Base-by-base conservation (phyloP, 2,113 vertebrate species). In the Malurus alboscapulatus region DNA sequence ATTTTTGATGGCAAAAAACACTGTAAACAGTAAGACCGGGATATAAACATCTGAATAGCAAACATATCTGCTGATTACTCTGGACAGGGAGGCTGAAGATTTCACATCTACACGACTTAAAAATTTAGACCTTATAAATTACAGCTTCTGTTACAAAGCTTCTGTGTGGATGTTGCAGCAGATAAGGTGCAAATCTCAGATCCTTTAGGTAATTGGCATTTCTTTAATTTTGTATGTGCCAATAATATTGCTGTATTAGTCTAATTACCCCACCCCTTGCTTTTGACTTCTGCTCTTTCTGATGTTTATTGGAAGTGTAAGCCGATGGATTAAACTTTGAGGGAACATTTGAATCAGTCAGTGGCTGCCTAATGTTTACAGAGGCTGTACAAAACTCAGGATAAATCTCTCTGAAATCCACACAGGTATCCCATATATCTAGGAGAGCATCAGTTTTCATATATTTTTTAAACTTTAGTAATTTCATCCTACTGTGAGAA, bases 401-500 rank as follows among this genome's bases (percentile, higher is more conserved):
- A 3, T 47, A 12, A 13, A 20, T 51, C 10, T 42, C 27, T 26
- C 36, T 34, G 45, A 36, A 38, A 34, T 5, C 74, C n/a, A 34
- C 19, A 45, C 4, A 30, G 20, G 16, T 44, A 38, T 22, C 5
- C 17, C 8, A 5, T 26, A 10, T 1, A 0, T 68, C 14, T n/a
- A 17, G 27, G 40, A 58, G 10, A 29, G n/a, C 17, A 11, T 1
- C 15, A 30, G 3, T 47, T 30, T 10, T 27, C 69, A 9, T 3
- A 3, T 3, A 40, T 6, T 50, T 32, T 47, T 77, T 65, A 66
- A 50, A 51, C 17, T 73, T 68, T 2, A 29, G 5, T 38, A 1
- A 14, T 51, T 84, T 73, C 6, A 29, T 68, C n/a, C 4, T 44
- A 17, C 30, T 36, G 24, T 12, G 14, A 47, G 27, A 69, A 24